These are phyloP conservation scores for Callimorpha dominula DNA, from an alignment of 2,888 invertebrate species.

Conservation along the genomic window DNA sequence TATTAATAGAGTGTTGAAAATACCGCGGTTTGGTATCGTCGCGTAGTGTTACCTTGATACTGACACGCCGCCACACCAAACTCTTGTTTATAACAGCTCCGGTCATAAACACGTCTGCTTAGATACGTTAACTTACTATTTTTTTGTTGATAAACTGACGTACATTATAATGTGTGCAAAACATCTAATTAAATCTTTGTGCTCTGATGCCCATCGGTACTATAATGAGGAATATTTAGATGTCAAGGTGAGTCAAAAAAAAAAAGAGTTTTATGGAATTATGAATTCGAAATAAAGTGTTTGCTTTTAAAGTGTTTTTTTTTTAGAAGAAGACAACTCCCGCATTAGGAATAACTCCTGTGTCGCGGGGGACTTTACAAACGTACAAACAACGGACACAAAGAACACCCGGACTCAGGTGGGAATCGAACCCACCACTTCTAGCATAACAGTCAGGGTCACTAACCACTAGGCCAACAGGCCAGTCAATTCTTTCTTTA, in stretches of 20 bases:
- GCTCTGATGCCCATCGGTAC: constrained; percentile 7
- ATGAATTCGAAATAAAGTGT: constrained; percentile 2
- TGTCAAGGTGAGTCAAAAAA: neutral
- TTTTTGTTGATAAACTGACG: constrained; percentile 29
- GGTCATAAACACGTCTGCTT: constrained; percentile 23
- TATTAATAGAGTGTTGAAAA: constrained; percentile 9
- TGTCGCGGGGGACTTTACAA: too few species aligned
- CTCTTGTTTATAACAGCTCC: constrained; percentile 24
- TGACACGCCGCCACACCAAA: constrained; percentile 32
- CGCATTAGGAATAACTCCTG: too few species aligned
- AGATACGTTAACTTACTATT: constrained; percentile 19
- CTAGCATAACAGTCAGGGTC: too few species aligned
- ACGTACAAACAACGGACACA: too few species aligned
- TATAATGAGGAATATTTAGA: neutral
- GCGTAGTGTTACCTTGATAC: constrained; percentile 44
- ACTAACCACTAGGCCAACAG: too few species aligned
- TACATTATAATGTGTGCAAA: neutral
- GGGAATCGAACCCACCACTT: too few species aligned
- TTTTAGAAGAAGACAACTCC: too few species aligned
- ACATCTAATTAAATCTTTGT: neutral
- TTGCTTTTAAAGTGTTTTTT: too few species aligned
- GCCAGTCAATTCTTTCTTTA: too few species aligned
- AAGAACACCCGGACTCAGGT: too few species aligned
- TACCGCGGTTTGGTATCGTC: constrained; percentile 21
- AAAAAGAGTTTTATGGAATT: neutral